Percentiles rank a stretch among this genome's conserved stretches.
Evolutionary conservation across 1,140 invertebrate species (phyloP).

Genomic region (Geopemphigus sp.): DNA sequence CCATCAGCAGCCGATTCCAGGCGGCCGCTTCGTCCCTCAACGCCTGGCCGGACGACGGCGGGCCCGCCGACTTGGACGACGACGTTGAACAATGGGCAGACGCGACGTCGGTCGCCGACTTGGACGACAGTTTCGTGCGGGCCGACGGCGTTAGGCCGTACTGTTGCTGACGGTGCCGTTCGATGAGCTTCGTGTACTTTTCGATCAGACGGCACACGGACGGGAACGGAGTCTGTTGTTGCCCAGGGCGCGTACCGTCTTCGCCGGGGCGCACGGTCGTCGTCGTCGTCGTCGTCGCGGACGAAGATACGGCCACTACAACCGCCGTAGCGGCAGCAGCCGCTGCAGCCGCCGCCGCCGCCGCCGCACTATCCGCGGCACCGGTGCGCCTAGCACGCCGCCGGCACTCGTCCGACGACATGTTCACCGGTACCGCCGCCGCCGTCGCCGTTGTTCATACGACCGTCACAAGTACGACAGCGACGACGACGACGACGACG

Average conservation of each 20-base stretch:
- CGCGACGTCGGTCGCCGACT: neutral
- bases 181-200: constrained; percentile 49
- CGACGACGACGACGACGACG: neutral
- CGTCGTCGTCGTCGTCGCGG: constrained; percentile 23
- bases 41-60: neutral
- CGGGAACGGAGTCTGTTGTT: constrained; percentile 49
- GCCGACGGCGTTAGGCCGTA: neutral
- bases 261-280: constrained; percentile 7
- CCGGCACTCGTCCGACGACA: constrained; percentile 36
- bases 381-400: neutral
- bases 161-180: constrained; percentile 35
- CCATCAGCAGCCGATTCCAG: neutral
- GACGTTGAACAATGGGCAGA: neutral
- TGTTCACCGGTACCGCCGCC: neutral
- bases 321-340: constrained; percentile 18
- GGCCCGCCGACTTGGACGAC: neutral
- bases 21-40: neutral
- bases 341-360: constrained; percentile 2
- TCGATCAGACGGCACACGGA: constrained; percentile 41
- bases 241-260: neutral
- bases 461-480: neutral
- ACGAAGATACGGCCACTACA: neutral
- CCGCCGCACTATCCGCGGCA: neutral
- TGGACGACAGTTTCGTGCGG: neutral
- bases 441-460: constrained; percentile 24